Evolutionary conservation across 2,113 vertebrate species (phyloP), one percentile per base, ranked within the genome.

Genomic region (Aldabrachelys gigantea): DNA sequence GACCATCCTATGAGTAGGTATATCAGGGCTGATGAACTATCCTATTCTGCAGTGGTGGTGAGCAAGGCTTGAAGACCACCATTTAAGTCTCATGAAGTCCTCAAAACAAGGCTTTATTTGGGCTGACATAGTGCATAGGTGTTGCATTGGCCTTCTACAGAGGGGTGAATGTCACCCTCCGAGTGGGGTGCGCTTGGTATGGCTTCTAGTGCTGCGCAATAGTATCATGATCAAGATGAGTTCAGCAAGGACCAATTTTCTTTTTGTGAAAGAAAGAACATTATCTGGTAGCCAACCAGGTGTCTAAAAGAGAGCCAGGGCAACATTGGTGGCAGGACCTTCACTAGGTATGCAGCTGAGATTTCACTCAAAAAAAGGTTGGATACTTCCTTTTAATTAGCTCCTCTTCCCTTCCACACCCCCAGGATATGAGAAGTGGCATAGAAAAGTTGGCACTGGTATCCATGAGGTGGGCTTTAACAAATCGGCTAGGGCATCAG

Each of bases 141-240:
- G 9, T 75, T 41, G 38, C 21, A 54, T 0, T 1, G 25, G 49
- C 29, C 10, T 72, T 84, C 56, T 53, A 65, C 75, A 82, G 82
- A 80, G 56, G 5, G 0, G 0, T 16, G 19, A 38, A 31, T 0
- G 0, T 11, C 62, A 35, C 1, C 1, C 25, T 13, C 56, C 0
- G 0, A 12, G 22, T 17, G 49, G 81, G 82, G 47, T 83, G 13
- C 0, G 25, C 82, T 57, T 4, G 21, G 29, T 50, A 56, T 53
- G 44, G 10, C 54, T 90, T 76, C 76, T 59, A 54, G 10, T 31
- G 35, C 38, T 31, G 22, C 16, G 1, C 0, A 87, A 53, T 5
- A 56, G 27, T 1, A 82, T 84, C 72, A n/a, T 12, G n/a, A n/a
- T 5, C 72, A 47, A 25, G 11, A 4, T 8, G 25, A 47, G 19